Evolutionary conservation across 1,140 invertebrate species (phyloP), one percentile per base, ranked within the genome.

Genomic region (Nylanderia fulva): DNA sequence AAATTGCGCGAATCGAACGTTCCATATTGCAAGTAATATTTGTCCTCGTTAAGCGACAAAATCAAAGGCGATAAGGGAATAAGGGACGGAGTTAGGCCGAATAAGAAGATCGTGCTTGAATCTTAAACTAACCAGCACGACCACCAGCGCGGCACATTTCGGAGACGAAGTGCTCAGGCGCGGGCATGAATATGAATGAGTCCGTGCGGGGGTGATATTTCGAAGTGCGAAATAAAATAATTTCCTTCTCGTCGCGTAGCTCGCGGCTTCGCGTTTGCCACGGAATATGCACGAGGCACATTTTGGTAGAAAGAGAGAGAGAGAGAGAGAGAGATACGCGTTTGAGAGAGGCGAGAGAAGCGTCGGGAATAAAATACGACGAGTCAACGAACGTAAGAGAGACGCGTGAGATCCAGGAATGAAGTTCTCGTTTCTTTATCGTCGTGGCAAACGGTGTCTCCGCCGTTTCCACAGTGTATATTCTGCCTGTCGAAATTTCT

Each of bases 121-220:
- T 90, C 88, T 89, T 89, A 77, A 87, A 86, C 79, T 76, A 89
- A 87, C 85, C 75, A 84, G 86, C 85, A 74, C 66, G 79, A 89
- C 69, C 75, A 66, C 52, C 33, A 63, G 74, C 52, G 69, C 76
- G 76, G 69, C 84, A 74, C 85, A 83, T 86, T 85, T 85, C 61
- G 85, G 87, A 92, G 90, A 92, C 90, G 90, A 90, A 93, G 90
- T 91, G 85, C 87, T 76, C 66, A 85, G 54, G 71, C 88, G 79
- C 77, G 74, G 87, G 64, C 88, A 92, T 93, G 92, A 93, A 93
- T 93, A 93, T 92, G 91, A 93, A 93, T 92, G 91, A 92, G 74
- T 54, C 48, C 54, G 72, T 54, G 72, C 48, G 33, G 54, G 54
- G 80, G 48, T 85, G 83, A 79, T 87, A 87, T 85, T 74, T 83